Base-by-base conservation (phyloP, 2,888 invertebrate genomes). In the Entomobrya proxima region DNA sequence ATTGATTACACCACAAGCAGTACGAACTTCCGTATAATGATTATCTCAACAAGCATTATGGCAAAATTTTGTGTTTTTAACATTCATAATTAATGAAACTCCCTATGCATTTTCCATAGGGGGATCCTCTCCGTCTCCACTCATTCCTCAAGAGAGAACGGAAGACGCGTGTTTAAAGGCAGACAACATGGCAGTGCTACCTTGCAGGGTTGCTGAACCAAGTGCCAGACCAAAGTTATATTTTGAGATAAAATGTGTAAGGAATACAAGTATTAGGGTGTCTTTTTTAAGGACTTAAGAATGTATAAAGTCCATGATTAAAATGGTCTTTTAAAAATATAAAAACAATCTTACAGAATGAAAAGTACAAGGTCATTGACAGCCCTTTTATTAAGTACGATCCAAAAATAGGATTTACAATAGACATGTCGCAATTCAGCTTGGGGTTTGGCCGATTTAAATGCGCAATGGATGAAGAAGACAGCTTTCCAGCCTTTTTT, bases 161-260 rank as follows among this genome's bases (percentile, higher is more conserved):
- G 58, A 89, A 4, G 88, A 88, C n/a, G 87, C 87, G 6, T 85
- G 80, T 35, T 80, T 89, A 6, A 83, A 87, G 47, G 87, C 88
- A 13, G 81, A 80, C 18, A n/a, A 85, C 13, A 87, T 86, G 1
- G 78, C 86, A 32, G 80, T 89, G 4, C 78, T 90, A 0, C 90
- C 90, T 11, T 90, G 90, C 55, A 67, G 86, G n/a, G 88, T 90
- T 13, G 35, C 89, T 1, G 80, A 86, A 21, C 89, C 90, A 0
- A 87, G 85, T 30, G 81, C 78, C 0, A 76, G 72, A 27, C 89
- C 89, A 13, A 69, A 61, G 6, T 32, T 90, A 2, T 86, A 78
- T 50, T 86, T 85, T 44, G 85, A 88, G 82, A 81, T 86, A 7
- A 84, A 77, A 83, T 79, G 79, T 15, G 88, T 88, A 81, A 84